Evolutionary conservation across 2,888 invertebrate species (phyloP), one percentile per base, ranked within the genome.

Genomic region (Rhingia rostrata): DNA sequence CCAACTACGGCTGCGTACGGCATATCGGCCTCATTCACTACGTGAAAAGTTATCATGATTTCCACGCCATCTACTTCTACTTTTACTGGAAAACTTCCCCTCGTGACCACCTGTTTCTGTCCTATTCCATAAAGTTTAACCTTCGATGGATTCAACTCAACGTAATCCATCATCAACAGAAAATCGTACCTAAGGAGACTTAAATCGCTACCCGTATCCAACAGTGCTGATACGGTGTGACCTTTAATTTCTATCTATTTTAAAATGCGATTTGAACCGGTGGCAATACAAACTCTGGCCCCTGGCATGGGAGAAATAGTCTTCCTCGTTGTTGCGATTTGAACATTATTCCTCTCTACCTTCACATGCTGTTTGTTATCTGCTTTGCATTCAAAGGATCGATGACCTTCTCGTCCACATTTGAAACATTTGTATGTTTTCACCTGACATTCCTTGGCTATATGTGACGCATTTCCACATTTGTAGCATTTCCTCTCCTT

Each of bases 211-310:
- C n/a, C n/a, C n/a, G n/a, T n/a, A n/a, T n/a, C n/a, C n/a, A n/a
- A n/a, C n/a, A n/a, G n/a, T n/a, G n/a, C n/a, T n/a, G n/a, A n/a
- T n/a, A 22, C 39, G 58, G 33, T 6, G 35, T 33, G 33, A 0
- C 54, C 35, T n/a, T 35, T n/a, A 4, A 37, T n/a, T n/a, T 9
- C 1, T 12, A 54, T 54, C 4, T 37, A 4, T n/a, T 61, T 56
- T 9, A 56, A 45, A 10, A 43, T 7, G 0, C 32, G 6, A 5
- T 35, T 63, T 9, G 35, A 14, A 2, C 35, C 49, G 30, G 12
- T n/a, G 4, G 63, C 63, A 3, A 49, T 22, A 47, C 22, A 14
- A 7, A 49, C 10, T 37, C 56, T 63, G 7, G 63, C 63, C 9
- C 22, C 49, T 10, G 63, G 41, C 35, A 5, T 22, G 22, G 49